These are phyloP conservation scores for Hycleus phaleratus DNA, from an alignment of 1,140 invertebrate species.

Conservation along the genomic window DNA sequence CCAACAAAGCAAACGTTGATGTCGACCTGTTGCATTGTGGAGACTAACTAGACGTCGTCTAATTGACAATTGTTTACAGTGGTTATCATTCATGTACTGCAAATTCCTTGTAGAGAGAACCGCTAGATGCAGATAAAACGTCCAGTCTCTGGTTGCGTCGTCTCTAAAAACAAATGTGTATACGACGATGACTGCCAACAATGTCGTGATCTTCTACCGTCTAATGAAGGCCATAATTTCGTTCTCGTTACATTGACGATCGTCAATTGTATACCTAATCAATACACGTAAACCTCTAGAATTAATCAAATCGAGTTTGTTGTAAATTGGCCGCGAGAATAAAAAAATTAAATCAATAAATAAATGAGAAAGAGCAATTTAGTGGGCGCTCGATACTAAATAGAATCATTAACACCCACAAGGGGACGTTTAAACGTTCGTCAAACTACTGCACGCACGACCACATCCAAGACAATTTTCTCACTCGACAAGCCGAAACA, in stretches of 20 bases:
- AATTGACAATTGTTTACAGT: slow-evolving; percentile 43
- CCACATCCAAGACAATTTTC: too few species aligned
- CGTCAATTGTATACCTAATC: too few species aligned
- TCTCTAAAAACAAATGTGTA: neutral
- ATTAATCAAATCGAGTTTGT: too few species aligned
- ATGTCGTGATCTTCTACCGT: slow-evolving; percentile 24
- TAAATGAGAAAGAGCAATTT: too few species aligned
- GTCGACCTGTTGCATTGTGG: slow-evolving; percentile 36
- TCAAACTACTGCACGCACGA: too few species aligned
- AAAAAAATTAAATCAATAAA: too few species aligned
- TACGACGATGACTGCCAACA: neutral
- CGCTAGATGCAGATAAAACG: slow-evolving; percentile 32
- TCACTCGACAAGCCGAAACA: neutral
- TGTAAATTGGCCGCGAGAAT: too few species aligned
- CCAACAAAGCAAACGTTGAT: slow-evolving; percentile 33
- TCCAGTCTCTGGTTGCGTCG: neutral
- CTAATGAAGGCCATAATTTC: slow-evolving; percentile 29
- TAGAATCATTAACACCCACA: too few species aligned
- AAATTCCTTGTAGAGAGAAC: slow-evolving; percentile 37
- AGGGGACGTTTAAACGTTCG: too few species aligned
- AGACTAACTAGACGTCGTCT: slow-evolving; percentile 39
- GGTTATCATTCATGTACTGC: slow-evolving; percentile 41
- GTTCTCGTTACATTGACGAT: too few species aligned
- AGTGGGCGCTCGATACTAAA: too few species aligned
- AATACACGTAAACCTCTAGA: too few species aligned